A percentile compares a stretch with the other conserved stretches of the same genome.
Evolutionary conservation across 2,797 vertebrate species (phyloP).

Genomic region (Lagorchestes hirsutus): DNA sequence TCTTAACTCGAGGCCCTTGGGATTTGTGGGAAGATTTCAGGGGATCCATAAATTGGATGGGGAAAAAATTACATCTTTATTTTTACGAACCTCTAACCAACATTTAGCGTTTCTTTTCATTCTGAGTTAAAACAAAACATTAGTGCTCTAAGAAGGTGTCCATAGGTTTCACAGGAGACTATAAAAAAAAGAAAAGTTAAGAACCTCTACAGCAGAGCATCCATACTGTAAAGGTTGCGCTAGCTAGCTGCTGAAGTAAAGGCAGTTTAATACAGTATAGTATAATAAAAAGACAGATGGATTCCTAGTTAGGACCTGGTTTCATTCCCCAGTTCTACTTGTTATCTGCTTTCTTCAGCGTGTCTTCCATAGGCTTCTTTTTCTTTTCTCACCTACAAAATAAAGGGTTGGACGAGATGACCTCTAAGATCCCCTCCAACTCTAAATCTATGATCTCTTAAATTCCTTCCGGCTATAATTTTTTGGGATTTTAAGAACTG

Average conservation of each 20-base stretch:
- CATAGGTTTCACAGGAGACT: not conserved
- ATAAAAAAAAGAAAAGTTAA: not conserved
- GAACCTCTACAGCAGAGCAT: not conserved
- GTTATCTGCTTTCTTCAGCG: not conserved
- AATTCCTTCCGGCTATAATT: not conserved
- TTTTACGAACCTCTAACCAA: not conserved
- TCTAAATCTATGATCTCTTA: not conserved
- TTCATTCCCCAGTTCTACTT: not conserved
- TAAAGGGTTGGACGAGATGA: not conserved
- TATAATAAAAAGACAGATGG: not conserved
- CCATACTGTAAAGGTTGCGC: not conserved
- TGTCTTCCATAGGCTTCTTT: not conserved
- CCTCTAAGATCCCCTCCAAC: not conserved
- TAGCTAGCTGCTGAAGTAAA: not conserved
- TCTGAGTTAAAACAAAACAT: not conserved
- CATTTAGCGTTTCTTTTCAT: not conserved
- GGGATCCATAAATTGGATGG: not conserved
- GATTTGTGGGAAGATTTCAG: not conserved
- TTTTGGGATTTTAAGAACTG: not conserved
- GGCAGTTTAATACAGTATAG: not conserved
- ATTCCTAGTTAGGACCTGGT: not conserved
- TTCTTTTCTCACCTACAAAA: not conserved
- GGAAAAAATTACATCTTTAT: not conserved
- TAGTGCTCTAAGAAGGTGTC: not conserved
- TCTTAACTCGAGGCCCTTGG: not conserved